Evolutionary conservation across 2,888 invertebrate genomes (phyloP), one percentile per base, ranked within the genome.

Genomic region (Morpho deidamia): DNA sequence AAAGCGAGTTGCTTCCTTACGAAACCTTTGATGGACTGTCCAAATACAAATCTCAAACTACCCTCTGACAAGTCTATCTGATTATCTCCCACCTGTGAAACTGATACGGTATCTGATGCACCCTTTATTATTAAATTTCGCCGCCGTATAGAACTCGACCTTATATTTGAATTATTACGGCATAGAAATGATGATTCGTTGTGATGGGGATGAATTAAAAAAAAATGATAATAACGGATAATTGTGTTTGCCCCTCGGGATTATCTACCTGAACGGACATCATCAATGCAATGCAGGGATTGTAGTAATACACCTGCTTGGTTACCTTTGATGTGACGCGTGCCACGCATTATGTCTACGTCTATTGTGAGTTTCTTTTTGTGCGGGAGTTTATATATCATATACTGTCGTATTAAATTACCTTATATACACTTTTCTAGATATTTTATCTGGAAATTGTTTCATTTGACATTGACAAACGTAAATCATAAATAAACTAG

Each of bases 181-280:
- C 44, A 44, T 33, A 54, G 55, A 61, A 51, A 53, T 53, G 10
- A 11, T 12, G 10, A 11, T 12, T 39, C 44, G 34, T 11, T 42
- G 37, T 7, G 50, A 48, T 59, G 12, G 55, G 57, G 52, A 54
- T 55, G 46, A 9, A 51, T 55, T 61, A 64, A 62, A 68, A 68
- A 69, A 71, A 68, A 68, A 66, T 63, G 46, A 45, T 76, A 75
- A 79, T 81, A 76, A 78, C 59, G 70, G 74, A 83, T 81, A 81
- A 81, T 81, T 83, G 82, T 70, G 60, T 64, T 64, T 77, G 74
- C 81, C 83, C 81, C 75, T 64, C 62, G 64, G 77, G 83, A 85
- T 89, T 83, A 86, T 81, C 77, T 79, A 88, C 86, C 86, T 88
- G 88, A 81, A 65, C 64, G 83, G 67, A 72, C 68, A 59, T 62